phyloP scores from a whole-genome alignment of 2,797 vertebrate genomes.

The Botia kubotai region DNA sequence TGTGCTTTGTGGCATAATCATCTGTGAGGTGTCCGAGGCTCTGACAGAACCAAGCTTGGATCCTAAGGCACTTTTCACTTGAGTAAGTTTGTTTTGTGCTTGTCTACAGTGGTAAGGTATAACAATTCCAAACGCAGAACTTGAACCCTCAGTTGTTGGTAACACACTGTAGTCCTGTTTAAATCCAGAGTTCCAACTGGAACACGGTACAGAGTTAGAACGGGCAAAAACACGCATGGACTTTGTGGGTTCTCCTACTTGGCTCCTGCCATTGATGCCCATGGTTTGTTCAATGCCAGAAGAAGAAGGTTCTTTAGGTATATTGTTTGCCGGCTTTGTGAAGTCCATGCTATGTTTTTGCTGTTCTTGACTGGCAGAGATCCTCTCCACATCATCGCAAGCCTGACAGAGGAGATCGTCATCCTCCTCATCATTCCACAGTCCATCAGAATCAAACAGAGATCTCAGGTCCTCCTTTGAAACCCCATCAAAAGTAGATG shows the following conservation, averaged over 20 bases:
- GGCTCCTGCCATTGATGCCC: background rate
- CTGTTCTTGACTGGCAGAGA: slow-evolving; percentile 73
- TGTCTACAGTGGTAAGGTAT: slow-evolving; percentile 55
- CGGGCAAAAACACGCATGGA: slow-evolving; percentile 59
- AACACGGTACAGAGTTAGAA: slow-evolving; percentile 73
- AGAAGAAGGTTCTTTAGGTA: slow-evolving; percentile 34
- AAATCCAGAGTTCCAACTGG: slow-evolving; percentile 56
- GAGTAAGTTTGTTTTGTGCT: slow-evolving; percentile 74
- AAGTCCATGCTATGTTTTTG: background rate
- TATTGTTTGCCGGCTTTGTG: slow-evolving; percentile 31
- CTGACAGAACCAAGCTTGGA: slow-evolving; percentile 43
- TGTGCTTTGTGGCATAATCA: slow-evolving; percentile 18
- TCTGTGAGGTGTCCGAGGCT: slow-evolving; percentile 58
- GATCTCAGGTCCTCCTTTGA: slow-evolving; percentile 47
- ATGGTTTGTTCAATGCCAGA: background rate
- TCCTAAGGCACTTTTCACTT: slow-evolving; percentile 58
- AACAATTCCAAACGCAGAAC: slow-evolving; percentile 58
- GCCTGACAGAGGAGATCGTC: slow-evolving; percentile 85
- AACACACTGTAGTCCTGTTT: slow-evolving; percentile 49
- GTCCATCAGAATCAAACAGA: slow-evolving; percentile 67
- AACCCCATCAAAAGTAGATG: slow-evolving; percentile 43
- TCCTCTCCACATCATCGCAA: slow-evolving; percentile 89
- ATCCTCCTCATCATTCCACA: slow-evolving; percentile 87
- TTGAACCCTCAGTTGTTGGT: slow-evolving; percentile 43
- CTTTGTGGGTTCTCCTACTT: slow-evolving; percentile 21